Evolutionary conservation across 2,888 invertebrate species (phyloP), one percentile per base, ranked within the genome.

Genomic region (Sycophila texana): DNA sequence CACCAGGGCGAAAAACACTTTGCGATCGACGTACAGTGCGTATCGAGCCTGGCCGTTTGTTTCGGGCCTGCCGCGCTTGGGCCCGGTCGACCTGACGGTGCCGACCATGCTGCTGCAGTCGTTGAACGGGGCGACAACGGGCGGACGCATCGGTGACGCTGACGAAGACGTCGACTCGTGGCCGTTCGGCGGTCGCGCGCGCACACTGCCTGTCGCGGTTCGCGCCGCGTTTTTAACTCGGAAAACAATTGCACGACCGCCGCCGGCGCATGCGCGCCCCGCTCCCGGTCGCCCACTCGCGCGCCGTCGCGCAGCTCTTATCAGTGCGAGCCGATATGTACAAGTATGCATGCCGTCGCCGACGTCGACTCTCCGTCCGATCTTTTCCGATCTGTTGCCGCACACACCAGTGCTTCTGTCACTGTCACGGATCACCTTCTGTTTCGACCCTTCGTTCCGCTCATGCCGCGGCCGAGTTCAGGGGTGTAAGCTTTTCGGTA

Each of bases 41-140:
- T 74, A 13, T 61, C 47, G 14, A 63, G 60, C 49, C 30, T 63
- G 30, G 22, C 47, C 39, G 63, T 26, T 26, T 22, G n/a, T 10
- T 26, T 60, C 61, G 14, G 20, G 55, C 20, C 70, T 68, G 49
- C 57, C 57, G 16, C 53, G 22, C 18, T 74, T 74, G n/a, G 72
- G 51, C 3, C 39, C 65, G 72, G 82, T 84, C 73, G 82, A 86
- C 86, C 86, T 88, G 79, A 84, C 80, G 68, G 85, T 84, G 80
- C 87, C 88, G 82, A 88, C 88, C 88, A 88, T 88, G 60, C 13
- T 70, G 13, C 20, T 39, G 39, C 39, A 10, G 39, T 7, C 10
- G 39, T 39, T 7, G 39, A 39, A 39, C 39, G 39, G 39, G 10
- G 39, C 39, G 39, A 39, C 39, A 7, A 5, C 10, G 39, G 39